Base-by-base conservation (phyloP, 2,797 vertebrate genomes). In the Onychomys torridus region DNA sequence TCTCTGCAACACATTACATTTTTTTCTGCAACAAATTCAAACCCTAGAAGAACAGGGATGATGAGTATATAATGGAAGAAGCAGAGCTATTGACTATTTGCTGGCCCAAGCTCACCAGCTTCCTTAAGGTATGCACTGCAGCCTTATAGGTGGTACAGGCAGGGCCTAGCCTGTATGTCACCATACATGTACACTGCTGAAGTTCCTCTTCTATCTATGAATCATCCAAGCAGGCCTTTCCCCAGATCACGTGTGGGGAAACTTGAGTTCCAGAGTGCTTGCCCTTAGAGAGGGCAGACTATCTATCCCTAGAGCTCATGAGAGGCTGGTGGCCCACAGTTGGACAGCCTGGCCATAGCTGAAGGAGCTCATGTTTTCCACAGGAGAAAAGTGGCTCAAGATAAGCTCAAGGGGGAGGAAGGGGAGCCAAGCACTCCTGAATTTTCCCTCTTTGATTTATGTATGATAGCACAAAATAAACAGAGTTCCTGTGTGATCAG, bases 341-440 rank as follows among this genome's bases (percentile, higher is more conserved):
- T 61, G 12, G 13, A 10, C 1, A 0, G 23, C 34, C 91, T 75
- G 49, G 32, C 1, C 34, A 19, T 2, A 4, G 27, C 57, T 6
- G 75, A 59, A 25, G 13, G 34, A 1, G 43, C 21, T 34, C 65
- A 5, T 27, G n/a, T 52, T 40, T 78, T 52, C 52, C 65, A 52
- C 2, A 55, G 23, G 13, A 78, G 17, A 65, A 52, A 89, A 46
- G 4, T 4, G 0, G 5, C 81, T 32, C 21, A 46, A 43, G 61
- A 5, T 29, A 43, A 89, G n/a, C 78, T 14, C 57, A 6, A 59
- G 29, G 61, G 52, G 34, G 19, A 85, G 16, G 32, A 46, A 75
- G 43, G 21, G 23, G 43, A 63, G 16, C 55, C 40, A 52, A 32
- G 17, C n/a, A n/a, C 9, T 2, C 1, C 3, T 6, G 27, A 17